phyloP scores from a whole-genome alignment of 2,888 invertebrate species.

The Podotricha telesiphe region DNA sequence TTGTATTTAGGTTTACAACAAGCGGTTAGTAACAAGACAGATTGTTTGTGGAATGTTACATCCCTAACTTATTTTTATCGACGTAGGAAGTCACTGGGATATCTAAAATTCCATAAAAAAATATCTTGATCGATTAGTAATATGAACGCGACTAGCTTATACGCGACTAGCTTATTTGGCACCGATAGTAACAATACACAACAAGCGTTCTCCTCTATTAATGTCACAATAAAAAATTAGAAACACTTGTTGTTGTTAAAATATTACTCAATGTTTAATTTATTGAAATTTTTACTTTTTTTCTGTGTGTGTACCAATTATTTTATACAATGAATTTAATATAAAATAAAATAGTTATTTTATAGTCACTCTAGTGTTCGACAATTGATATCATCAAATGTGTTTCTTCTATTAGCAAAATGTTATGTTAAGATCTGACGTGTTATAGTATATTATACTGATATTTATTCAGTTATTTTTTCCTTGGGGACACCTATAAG shows the following conservation, averaged over 20 bases:
- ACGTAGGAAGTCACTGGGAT: not conserved
- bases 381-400: too few relatives aligned
- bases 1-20: too few relatives aligned
- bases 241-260: not conserved
- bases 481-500: not conserved
- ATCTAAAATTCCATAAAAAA: not conserved
- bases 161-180: not conserved
- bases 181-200: constrained; percentile 15
- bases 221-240: constrained; percentile 11
- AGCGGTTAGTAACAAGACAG: too few relatives aligned
- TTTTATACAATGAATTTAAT: too few relatives aligned
- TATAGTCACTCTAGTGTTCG: not conserved
- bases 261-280: not conserved
- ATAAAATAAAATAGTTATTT: too few relatives aligned
- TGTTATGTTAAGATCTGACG: too few relatives aligned
- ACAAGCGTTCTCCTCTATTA: constrained; percentile 1
- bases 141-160: not conserved
- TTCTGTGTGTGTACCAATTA: not conserved
- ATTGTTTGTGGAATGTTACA: not conserved
- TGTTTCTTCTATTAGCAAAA: too few relatives aligned
- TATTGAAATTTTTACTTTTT: not conserved
- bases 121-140: not conserved
- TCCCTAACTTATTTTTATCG: not conserved
- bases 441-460: too few relatives aligned
- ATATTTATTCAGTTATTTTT: not conserved